Conservation (phyloP, 2,888 invertebrate genomes). For the Axea sp. region DNA sequence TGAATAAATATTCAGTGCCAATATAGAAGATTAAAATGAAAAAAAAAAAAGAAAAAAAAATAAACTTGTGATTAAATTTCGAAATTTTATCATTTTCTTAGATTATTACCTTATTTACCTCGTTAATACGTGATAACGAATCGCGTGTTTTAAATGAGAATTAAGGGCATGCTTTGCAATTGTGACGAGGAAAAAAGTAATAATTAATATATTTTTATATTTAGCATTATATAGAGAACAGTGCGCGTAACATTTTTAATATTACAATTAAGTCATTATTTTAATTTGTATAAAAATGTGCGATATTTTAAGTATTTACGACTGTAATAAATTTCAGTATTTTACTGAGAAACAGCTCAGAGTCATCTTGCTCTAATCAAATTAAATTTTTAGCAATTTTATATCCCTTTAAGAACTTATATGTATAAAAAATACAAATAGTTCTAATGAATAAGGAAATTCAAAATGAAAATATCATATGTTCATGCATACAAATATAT, state of each 20-base stretch:
- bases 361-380: conserved; percentile 58
- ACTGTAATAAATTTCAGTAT: conserved; percentile 59
- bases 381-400: conserved; percentile 48
- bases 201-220: conserved; percentile 59
- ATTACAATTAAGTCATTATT: conserved; percentile 46
- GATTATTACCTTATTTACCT: conserved; percentile 54
- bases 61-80: background rate
- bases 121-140: conserved; percentile 30
- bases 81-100: conserved; percentile 49
- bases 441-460: conserved; percentile 29
- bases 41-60: conserved; percentile 5
- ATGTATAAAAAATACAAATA: conserved; percentile 61
- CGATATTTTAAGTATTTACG: conserved; percentile 50
- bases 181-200: conserved; percentile 52
- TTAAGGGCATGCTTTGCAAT: conserved; percentile 59
- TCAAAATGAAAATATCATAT: conserved; percentile 23
- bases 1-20: conserved; percentile 5
- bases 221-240: conserved; percentile 48
- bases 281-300: conserved; percentile 54
- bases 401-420: conserved; percentile 45
- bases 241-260: conserved; percentile 49
- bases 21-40: background rate
- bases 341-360: conserved; percentile 59
- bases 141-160: conserved; percentile 40
- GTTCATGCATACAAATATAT: conserved; percentile 26